Percentiles rank a stretch among this genome's conserved stretches.
Conservation (phyloP, 35 echinoderm and acorn worm genomes). For the Lytechinus pictus region DNA sequence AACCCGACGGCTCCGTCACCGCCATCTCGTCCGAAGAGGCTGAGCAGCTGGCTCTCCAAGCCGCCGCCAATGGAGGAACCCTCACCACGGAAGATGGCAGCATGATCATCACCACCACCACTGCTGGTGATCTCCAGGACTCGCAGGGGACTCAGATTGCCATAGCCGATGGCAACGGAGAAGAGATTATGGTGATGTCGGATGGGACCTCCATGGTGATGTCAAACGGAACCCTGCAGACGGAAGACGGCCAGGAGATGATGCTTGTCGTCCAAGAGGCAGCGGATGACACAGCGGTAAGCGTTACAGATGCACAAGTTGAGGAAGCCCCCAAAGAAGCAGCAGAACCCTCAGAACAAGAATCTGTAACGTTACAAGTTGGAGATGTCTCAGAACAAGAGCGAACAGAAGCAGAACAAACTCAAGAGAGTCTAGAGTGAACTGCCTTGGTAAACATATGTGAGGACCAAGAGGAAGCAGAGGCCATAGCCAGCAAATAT, state of each 20-base stretch:
- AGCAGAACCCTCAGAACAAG: neutral
- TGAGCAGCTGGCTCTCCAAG: conserved; percentile 1
- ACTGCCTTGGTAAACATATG: too few species aligned
- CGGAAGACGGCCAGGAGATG: neutral
- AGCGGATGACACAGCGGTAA: neutral
- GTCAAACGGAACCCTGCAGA: neutral
- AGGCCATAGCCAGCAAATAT: too few species aligned
- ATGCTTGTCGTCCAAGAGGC: conserved; percentile 32
- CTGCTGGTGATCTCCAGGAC: neutral
- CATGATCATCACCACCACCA: conserved; percentile 36
- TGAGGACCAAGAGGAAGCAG: too few species aligned
- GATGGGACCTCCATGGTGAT: conserved; percentile 38
- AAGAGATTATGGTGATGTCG: neutral
- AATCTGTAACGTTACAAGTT: neutral
- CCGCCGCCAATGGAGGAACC: neutral
- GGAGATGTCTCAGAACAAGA: too few species aligned
- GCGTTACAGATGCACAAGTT: neutral
- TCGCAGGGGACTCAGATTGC: conserved; percentile 4
- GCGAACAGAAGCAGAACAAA: neutral
- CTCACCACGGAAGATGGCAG: conserved; percentile 7
- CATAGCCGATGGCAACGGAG: neutral
- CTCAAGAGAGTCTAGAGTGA: too few species aligned
- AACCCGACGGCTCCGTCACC: conserved; percentile 23
- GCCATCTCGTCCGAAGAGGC: conserved; percentile 30
- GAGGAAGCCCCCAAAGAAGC: neutral